A percentile compares a stretch with the other conserved stretches of the same genome.
phyloP scores from a whole-genome alignment of 2,797 vertebrate species.

The Megaceryle alcyon region DNA sequence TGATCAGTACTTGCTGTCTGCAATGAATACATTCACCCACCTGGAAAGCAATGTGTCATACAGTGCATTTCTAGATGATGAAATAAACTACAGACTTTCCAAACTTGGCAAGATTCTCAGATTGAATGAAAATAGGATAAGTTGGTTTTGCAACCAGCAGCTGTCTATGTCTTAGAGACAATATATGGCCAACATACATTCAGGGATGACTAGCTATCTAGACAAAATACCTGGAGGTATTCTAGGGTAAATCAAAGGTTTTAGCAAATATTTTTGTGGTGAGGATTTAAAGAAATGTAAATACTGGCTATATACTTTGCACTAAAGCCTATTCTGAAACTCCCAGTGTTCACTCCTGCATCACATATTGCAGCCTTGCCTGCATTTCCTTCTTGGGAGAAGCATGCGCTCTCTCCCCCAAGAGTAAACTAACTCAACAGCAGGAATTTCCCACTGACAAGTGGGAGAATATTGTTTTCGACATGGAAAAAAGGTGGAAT shows the following conservation, averaged over 20 bases:
- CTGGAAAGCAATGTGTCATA: neutral
- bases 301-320: rapidly evolving
- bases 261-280: neutral
- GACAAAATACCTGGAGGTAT: neutral
- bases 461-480: neutral
- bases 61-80: neutral
- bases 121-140: neutral
- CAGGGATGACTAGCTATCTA: neutral
- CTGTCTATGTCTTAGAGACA: neutral
- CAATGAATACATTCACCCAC: neutral
- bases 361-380: neutral
- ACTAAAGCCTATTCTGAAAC: neutral
- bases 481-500: conserved; percentile 12
- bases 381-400: neutral
- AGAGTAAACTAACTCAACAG: neutral
- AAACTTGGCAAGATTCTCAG: neutral
- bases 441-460: neutral
- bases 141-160: neutral
- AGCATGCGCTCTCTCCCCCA: rapidly evolving
- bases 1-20: neutral
- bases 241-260: neutral
- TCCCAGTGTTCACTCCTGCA: neutral
- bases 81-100: neutral
- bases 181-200: neutral
- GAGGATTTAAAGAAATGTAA: neutral